Base-by-base conservation (phyloP, 37 sponge, comb jelly and placozoan species). In the Hexactinellida sp. region DNA sequence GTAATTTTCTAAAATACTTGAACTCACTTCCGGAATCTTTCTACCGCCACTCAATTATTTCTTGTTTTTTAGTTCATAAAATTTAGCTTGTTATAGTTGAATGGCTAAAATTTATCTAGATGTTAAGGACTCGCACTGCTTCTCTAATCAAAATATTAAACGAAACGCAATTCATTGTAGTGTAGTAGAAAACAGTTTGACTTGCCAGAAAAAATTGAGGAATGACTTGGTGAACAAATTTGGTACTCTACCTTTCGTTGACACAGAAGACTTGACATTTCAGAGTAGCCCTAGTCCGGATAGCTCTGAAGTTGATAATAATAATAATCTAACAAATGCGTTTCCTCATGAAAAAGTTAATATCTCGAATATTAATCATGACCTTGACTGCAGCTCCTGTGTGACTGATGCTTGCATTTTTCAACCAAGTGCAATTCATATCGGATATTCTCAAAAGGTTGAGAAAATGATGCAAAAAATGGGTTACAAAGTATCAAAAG, bases 401-500 rank as follows among this genome's bases (percentile, higher is more conserved):
- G 19, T 21, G 5, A 7, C 25, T 10, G 30, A 63, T 25, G 3
- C 13, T 32, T 63, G 19, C 5, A 7, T 23, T 21, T 7, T 23
- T 63, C 25, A 63, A 32, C 3, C 16, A 19, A 9, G 16, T 47
- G 9, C 52, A 47, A 47, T 47, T 16, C 52, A 9, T 47, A 16
- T 9, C 16, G 52, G 76, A 5, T 63, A 63, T 63, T 63, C 76
- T 63, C 25, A 63, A 28, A 63, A 10, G 21, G 76, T 63, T 1
- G 76, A 7, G 3, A 5, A 10, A 23, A 63, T 63, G 76, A 63
- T 63, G 76, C 76, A 63, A 7, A 87, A 89, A 37, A 94, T 94
- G 95, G 93, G 93, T 0, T 90, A 94, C 82, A 82, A 88, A 32
- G 86, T 90, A 0, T 91, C 92, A 0, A 36, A 38, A 37, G 95